Conservation (phyloP, 2,888 invertebrate species). For the Troglohyphantes excavatus region DNA sequence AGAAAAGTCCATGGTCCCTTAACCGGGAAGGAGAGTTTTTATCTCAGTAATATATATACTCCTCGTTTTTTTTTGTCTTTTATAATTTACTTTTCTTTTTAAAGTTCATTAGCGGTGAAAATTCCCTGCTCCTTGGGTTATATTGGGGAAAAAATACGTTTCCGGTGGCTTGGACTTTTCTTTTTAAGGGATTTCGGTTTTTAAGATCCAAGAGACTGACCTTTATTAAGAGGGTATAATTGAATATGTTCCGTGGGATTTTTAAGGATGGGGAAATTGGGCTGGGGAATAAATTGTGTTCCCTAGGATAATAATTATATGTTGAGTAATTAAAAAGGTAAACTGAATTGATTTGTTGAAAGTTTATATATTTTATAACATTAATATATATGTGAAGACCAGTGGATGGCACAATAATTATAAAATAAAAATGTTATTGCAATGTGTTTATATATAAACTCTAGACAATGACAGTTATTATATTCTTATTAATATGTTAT, state of each 20-base stretch:
- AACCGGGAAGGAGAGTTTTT: constrained; percentile 4
- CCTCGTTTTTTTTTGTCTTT: neutral
- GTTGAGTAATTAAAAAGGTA: too few species aligned
- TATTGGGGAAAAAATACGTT: neutral
- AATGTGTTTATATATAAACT: too few species aligned
- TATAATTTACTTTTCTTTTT: constrained; percentile 34
- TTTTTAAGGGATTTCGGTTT: neutral
- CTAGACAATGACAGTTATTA: too few species aligned
- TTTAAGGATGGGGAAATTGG: neutral
- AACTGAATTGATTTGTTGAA: too few species aligned
- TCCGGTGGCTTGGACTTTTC: neutral
- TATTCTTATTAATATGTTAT: too few species aligned
- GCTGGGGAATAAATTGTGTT: neutral
- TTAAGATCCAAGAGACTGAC: neutral
- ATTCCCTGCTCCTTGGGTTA: neutral
- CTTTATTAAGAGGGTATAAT: neutral
- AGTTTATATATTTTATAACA: too few species aligned
- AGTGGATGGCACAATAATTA: too few species aligned
- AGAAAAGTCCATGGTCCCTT: constrained; percentile 1
- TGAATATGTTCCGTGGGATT: neutral
- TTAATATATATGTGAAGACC: too few species aligned
- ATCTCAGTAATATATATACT: neutral
- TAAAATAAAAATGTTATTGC: too few species aligned
- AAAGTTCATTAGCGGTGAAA: constrained; percentile 34
- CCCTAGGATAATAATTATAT: neutral